phyloP scores from a whole-genome alignment of 2,888 invertebrate species.

The Lepidonotus clava region DNA sequence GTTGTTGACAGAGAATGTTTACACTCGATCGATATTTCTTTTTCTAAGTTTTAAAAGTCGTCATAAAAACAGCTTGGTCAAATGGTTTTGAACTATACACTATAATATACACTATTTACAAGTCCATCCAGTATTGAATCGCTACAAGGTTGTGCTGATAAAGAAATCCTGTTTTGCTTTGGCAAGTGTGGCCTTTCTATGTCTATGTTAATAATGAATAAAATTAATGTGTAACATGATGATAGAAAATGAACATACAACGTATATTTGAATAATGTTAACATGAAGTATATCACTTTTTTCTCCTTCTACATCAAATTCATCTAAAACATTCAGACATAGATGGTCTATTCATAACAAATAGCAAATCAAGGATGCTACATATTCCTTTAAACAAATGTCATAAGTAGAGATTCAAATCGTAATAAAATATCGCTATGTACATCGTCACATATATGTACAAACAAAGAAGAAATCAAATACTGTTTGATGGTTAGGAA shows the following conservation, averaged over 20 bases:
- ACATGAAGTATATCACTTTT: background rate
- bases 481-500: too few relatives aligned
- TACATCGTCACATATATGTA: too few relatives aligned
- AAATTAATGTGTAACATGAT: background rate
- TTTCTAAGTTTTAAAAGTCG: too few relatives aligned
- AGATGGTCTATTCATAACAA: background rate
- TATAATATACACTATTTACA: slow-evolving; percentile 20
- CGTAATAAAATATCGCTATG: too few relatives aligned
- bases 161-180: background rate
- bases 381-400: background rate
- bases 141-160: background rate
- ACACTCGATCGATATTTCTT: too few relatives aligned
- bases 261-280: background rate
- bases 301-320: background rate
- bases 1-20: too few relatives aligned
- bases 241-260: background rate
- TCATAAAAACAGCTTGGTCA: too few relatives aligned
- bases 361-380: background rate
- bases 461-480: too few relatives aligned
- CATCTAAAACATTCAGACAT: background rate
- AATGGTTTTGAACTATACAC: too few relatives aligned
- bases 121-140: background rate
- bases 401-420: background rate
- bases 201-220: background rate
- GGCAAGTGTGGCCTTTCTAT: slow-evolving; percentile 3